These are phyloP conservation scores for Hormaphis cornu DNA, from an alignment of 1,140 invertebrate genomes.

Conservation along the genomic window DNA sequence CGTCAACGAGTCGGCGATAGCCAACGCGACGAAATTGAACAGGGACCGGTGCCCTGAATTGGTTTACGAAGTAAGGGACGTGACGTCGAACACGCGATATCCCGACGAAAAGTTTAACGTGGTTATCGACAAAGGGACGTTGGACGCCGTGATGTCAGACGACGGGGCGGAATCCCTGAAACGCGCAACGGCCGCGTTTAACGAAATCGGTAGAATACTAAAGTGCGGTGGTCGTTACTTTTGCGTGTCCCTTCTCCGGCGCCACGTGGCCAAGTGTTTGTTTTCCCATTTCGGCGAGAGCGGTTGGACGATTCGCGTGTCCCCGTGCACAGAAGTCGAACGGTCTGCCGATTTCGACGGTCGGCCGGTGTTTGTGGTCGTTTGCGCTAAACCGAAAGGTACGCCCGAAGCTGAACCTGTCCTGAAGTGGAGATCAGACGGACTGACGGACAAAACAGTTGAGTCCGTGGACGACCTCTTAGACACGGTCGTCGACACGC, in stretches of 20 bases:
- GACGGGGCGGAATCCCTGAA: conserved; percentile 38
- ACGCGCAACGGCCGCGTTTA: conserved; percentile 15
- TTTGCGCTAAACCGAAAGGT: conserved; percentile 81
- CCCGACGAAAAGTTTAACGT: conserved; percentile 66
- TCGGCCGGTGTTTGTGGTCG: conserved; percentile 79
- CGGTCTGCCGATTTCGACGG: conserved; percentile 53
- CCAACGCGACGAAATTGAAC: conserved; percentile 76
- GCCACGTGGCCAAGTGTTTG: conserved; percentile 70
- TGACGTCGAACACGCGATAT: conserved; percentile 69
- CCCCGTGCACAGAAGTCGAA: conserved; percentile 69
- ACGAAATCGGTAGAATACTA: conserved; percentile 48
- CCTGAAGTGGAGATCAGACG: conserved; percentile 48
- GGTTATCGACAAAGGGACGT: conserved; percentile 87
- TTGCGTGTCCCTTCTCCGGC: conserved; percentile 80
- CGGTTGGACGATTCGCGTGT: conserved; percentile 76
- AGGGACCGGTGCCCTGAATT: conserved; percentile 55
- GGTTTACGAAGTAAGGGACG: conserved; percentile 79
- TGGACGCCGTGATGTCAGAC: conserved; percentile 86
- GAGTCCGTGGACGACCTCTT: conserved; percentile 51
- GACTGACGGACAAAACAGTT: conserved; percentile 41
- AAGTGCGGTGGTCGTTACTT: conserved; percentile 68
- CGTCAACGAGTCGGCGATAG: conserved; percentile 80
- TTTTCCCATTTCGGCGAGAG: conserved; percentile 60
- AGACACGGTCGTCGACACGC: conserved; percentile 56
- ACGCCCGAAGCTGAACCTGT: conserved; percentile 49